Percentiles rank a stretch among this genome's conserved stretches.
Evolutionary conservation across 2,888 invertebrate species (phyloP).

Genomic region (Epirrhoe tristata): DNA sequence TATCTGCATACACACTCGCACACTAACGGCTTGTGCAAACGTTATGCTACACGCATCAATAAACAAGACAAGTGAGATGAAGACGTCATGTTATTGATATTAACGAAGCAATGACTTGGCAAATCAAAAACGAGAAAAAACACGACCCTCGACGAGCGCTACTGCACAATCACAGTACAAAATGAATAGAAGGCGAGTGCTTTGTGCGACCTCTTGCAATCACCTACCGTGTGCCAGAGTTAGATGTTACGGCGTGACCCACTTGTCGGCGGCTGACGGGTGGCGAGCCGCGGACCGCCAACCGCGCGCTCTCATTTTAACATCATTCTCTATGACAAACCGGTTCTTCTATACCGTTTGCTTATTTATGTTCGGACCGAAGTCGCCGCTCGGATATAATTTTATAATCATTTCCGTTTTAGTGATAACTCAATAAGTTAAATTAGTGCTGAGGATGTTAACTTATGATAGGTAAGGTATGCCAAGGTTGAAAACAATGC

Average conservation of each 20-base stretch:
- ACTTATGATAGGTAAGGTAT: neutral
- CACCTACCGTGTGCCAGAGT: neutral
- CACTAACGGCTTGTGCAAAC: neutral
- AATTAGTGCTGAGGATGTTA: slow-evolving; percentile 11
- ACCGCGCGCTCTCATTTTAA: neutral
- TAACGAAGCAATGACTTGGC: neutral
- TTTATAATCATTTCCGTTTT: neutral
- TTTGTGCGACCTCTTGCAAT: neutral
- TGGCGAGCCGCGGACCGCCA: slow-evolving; percentile 1
- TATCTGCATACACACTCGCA: neutral
- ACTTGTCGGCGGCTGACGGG: neutral
- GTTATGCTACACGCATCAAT: neutral
- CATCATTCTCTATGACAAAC: neutral
- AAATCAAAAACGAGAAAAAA: neutral
- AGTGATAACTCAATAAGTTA: neutral
- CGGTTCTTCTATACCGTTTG: slow-evolving; percentile 8
- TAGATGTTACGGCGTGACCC: slow-evolving; percentile 5
- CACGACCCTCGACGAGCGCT: neutral
- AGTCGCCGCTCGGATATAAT: neutral
- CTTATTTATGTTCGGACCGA: neutral
- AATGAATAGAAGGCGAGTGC: neutral
- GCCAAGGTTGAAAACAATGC: slow-evolving; percentile 22
- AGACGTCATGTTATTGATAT: neutral
- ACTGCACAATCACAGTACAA: neutral
- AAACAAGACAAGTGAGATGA: neutral